Evolutionary conservation across 2,797 vertebrate genomes (phyloP), one percentile per base, ranked within the genome.

Genomic region (Gallinago solitaria): DNA sequence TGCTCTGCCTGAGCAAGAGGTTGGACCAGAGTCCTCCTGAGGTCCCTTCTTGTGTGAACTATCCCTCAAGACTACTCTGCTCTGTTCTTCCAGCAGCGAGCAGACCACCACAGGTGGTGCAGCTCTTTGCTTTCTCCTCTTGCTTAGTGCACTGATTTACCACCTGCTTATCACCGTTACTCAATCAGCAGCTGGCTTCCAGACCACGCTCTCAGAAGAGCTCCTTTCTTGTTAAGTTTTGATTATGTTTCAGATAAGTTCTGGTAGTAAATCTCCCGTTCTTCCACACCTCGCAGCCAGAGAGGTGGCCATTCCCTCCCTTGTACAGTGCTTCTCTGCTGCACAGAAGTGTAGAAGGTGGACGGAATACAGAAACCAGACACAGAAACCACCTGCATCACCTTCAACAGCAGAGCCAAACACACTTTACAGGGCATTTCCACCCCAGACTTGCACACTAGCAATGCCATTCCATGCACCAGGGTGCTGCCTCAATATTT

Each of bases 11-110:
- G 11, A 50, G 41, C 9, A 56, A 21, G 37, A 75, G 57, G 39
- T 39, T 63, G 35, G 50, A 41, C 14, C 6, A 4, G 17, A 77
- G 20, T 6, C 57, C 20, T 81, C 65, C 57, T 0, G 0, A 75
- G 35, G 45, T 15, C 28, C 27, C 24, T 70, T 33, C 57, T 12
- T 28, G 19, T 0, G 1, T 4, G 32, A 75, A 37, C 43, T 15
- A 12, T 7, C 30, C 27, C 39, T 16, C 33, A 20, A 7, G 12
- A 21, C 28, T 10, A 4, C 24, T 33, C 54, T 70, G 32, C 33
- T 28, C 4, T 1, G 2, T 18, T 64, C 61, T 63, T 16, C 30
- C 32, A 20, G 7, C 6, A 61, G 39, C 28, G 16, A 47, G 13
- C 51, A 68, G 39, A 19, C 8, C 37, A 5, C 1, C 24, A n/a